Evolutionary conservation across 2,113 vertebrate genomes (phyloP).

Genomic region (Pagrus major): DNA sequence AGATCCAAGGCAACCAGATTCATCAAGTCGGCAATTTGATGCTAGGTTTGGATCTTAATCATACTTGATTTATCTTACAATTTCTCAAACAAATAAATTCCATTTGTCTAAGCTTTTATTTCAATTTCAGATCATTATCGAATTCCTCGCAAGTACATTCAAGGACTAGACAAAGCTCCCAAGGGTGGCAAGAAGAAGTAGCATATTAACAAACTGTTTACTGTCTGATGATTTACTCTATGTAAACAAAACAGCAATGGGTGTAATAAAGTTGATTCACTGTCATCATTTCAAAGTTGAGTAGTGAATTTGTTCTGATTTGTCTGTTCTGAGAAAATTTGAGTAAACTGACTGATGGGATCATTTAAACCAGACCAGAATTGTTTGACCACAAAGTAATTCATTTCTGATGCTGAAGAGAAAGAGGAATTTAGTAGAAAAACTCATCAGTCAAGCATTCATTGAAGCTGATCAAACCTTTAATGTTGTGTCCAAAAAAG

Average conservation of each 20-base stretch:
- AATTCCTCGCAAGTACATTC: slow-evolving; percentile 91
- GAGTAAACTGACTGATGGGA: not conserved
- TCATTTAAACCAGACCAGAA: not conserved
- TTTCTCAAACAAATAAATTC: not conserved
- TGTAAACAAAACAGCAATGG: slow-evolving; percentile 16
- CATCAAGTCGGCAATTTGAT: slow-evolving; percentile 90
- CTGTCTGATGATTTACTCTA: slow-evolving; percentile 14
- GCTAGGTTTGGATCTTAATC: slow-evolving; percentile 84
- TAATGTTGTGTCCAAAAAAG: not conserved
- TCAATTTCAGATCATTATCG: slow-evolving; percentile 91
- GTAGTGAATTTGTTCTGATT: not conserved
- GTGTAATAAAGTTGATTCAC: slow-evolving; percentile 47
- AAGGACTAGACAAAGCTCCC: slow-evolving; percentile 92
- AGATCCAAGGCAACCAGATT: slow-evolving; percentile 97
- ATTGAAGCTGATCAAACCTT: not conserved
- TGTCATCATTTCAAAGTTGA: not conserved
- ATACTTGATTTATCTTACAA: not conserved
- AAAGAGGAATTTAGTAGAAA: not conserved
- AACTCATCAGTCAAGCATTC: not conserved
- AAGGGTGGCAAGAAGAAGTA: slow-evolving; percentile 92
- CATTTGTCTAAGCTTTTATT: slow-evolving; percentile 29
- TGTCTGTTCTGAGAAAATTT: not conserved
- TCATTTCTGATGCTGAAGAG: not conserved
- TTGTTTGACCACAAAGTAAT: not conserved
- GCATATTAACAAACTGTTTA: slow-evolving; percentile 12